A percentile compares a stretch with the other conserved stretches of the same genome.
Conservation (phyloP, 2,113 vertebrate genomes). For the Ceyx melanurus region DNA sequence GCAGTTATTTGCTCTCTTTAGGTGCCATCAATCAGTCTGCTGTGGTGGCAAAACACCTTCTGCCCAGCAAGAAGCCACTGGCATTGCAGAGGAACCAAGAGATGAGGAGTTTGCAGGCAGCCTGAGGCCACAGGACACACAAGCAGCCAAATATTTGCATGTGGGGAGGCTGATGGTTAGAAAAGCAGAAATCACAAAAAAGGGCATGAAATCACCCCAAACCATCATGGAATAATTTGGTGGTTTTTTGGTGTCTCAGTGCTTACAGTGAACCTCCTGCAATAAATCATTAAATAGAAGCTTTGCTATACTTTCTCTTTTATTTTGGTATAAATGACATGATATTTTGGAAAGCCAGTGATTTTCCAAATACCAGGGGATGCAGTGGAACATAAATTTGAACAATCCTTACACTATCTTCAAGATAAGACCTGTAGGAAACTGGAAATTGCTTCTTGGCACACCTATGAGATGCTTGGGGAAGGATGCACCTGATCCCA, state of each 20-base stretch:
- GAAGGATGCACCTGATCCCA: not conserved
- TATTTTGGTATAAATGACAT: not conserved
- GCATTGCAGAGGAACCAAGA: not conserved
- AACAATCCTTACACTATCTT: not conserved
- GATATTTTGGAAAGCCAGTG: not conserved
- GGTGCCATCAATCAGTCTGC: not conserved
- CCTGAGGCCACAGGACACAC: not conserved
- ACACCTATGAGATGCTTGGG: accelerated
- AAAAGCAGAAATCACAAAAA: not conserved
- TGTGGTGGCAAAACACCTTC: not conserved
- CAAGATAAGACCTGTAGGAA: not conserved
- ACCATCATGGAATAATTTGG: not conserved
- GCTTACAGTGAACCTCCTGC: not conserved
- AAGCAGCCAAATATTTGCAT: not conserved
- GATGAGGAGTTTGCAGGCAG: not conserved
- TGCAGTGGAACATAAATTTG: not conserved
- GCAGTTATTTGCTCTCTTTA: not conserved
- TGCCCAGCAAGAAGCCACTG: not conserved
- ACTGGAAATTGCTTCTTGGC: not conserved
- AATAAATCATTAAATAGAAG: not conserved
- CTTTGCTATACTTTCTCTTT: not conserved
- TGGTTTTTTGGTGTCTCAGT: not conserved
- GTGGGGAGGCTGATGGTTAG: not conserved
- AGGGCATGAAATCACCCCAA: not conserved
- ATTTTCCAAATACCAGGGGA: not conserved